Evolutionary conservation across 2,797 vertebrate genomes (phyloP).

Genomic region (Chaenodraco wilsoni): DNA sequence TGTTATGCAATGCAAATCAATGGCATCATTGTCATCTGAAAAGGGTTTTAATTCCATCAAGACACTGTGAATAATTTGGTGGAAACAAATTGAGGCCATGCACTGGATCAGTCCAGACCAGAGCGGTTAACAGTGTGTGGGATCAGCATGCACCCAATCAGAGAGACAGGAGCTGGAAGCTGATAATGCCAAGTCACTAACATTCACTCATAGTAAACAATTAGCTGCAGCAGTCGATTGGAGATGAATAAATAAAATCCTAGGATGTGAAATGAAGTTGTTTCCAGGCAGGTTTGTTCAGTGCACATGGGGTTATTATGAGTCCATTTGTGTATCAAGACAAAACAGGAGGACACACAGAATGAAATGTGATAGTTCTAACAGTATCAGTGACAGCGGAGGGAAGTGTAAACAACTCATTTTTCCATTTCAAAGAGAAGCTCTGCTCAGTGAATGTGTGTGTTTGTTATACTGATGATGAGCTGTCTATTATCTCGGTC

Average conservation of each 20-base stretch:
- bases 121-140: slow-evolving; percentile 37
- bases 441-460: slow-evolving; percentile 20
- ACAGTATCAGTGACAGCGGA: slow-evolving; percentile 36
- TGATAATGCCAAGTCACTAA: slow-evolving; percentile 38
- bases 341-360: slow-evolving; percentile 5
- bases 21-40: slow-evolving; percentile 1
- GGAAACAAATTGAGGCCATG: slow-evolving; percentile 60
- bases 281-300: slow-evolving; percentile 34
- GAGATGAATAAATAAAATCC: slow-evolving; percentile 12
- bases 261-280: neutral
- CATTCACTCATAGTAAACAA: slow-evolving; percentile 42
- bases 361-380: slow-evolving; percentile 17
- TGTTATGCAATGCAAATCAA: slow-evolving; percentile 21
- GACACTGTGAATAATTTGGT: slow-evolving; percentile 39
- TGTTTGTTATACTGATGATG: slow-evolving; percentile 14
- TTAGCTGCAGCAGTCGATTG: slow-evolving; percentile 8
- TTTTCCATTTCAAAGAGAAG: slow-evolving; percentile 60
- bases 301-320: slow-evolving; percentile 32
- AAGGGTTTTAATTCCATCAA: slow-evolving; percentile 28
- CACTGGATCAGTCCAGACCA: slow-evolving; percentile 45
- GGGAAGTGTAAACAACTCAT: slow-evolving; percentile 51
- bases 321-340: slow-evolving; percentile 10
- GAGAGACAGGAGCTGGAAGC: slow-evolving; percentile 43
- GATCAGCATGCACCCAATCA: slow-evolving; percentile 67
- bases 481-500: slow-evolving; percentile 38